Evolutionary conservation across 2,888 invertebrate species (phyloP), one percentile per base, ranked within the genome.

Genomic region (Troilus luridus): DNA sequence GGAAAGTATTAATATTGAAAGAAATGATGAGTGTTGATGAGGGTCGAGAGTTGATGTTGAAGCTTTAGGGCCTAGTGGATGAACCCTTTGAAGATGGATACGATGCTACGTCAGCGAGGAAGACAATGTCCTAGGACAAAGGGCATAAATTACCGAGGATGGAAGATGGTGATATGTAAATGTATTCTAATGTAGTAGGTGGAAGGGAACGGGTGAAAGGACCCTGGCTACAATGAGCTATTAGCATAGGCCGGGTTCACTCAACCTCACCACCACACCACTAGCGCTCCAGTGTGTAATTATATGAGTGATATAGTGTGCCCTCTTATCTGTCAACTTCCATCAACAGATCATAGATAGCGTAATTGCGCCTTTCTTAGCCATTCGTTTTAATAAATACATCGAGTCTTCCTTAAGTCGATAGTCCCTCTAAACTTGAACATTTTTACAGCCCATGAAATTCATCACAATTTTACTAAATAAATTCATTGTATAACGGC

Each of bases 111-210:
- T 77, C 72, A 41, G 72, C 72, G 17, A 9, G 5, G 72, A 77
- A 77, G 41, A 67, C 89, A 89, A 88, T 89, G 89, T 89, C 60
- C 89, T 67, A 54, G 19, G 56, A 41, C 67, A 90, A 90, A 90
- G 54, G 56, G 90, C 90, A 90, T 90, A 90, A 90, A 90, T 90
- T 90, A 90, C 56, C 19, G 59, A 90, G 59, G 77, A n/a, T 58
- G 54, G 72, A 90, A 90, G 90, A 90, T 90, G 41, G 67, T 90
- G 90, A 90, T 90, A 90, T 90, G 90, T 90, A 77, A 90, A 90
- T 90, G 90, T 77, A 90, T 77, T 90, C 67, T 90, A 90, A 72
- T 77, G 90, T 7, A n/a, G 67, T 77, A 58, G 67, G 59, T n/a
- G 60, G 89, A 89, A 90, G 90, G 77, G 85, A 56, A 85, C 5